Evolutionary conservation across 2,797 vertebrate genomes (phyloP).

Genomic region (Atherinosoma microstoma): DNA sequence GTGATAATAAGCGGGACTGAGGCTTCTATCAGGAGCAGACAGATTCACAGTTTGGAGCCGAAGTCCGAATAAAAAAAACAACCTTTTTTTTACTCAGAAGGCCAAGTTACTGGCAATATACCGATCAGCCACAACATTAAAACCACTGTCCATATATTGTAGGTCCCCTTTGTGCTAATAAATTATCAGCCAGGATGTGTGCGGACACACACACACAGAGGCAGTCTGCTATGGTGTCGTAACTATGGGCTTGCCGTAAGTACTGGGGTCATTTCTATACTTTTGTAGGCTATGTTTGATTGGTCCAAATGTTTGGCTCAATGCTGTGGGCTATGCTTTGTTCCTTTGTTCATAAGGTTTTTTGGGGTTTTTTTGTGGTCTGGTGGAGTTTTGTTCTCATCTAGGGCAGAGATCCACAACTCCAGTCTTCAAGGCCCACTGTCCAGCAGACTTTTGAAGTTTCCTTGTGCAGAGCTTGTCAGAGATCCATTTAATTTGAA

Average conservation of each 20-base stretch:
- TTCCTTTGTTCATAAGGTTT: too few species aligned
- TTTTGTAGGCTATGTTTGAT: neutral
- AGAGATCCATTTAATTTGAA: too few species aligned
- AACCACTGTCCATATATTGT: neutral
- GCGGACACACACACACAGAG: too few species aligned
- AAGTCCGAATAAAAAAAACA: slow-evolving; percentile 36
- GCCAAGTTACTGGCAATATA: slow-evolving; percentile 18
- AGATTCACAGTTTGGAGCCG: slow-evolving; percentile 39
- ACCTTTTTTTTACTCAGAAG: slow-evolving; percentile 20
- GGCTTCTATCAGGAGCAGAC: slow-evolving; percentile 62
- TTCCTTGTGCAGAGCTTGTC: too few species aligned
- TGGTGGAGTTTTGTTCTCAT: neutral
- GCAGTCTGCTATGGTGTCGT: too few species aligned
- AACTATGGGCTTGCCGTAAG: neutral
- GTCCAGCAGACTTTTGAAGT: too few species aligned
- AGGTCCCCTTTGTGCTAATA: neutral
- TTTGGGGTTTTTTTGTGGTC: neutral
- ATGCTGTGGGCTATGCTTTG: neutral
- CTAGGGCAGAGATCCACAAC: too few species aligned
- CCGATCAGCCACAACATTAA: neutral
- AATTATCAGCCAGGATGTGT: neutral
- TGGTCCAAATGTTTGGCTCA: neutral
- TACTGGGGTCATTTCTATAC: neutral
- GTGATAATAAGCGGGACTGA: slow-evolving; percentile 65
- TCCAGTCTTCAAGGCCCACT: too few species aligned